Percentiles rank a stretch among this genome's conserved stretches.
These are phyloP conservation scores for Lysiphlebus fabarum DNA, from an alignment of 1,140 invertebrate species.

Conservation along the genomic window DNA sequence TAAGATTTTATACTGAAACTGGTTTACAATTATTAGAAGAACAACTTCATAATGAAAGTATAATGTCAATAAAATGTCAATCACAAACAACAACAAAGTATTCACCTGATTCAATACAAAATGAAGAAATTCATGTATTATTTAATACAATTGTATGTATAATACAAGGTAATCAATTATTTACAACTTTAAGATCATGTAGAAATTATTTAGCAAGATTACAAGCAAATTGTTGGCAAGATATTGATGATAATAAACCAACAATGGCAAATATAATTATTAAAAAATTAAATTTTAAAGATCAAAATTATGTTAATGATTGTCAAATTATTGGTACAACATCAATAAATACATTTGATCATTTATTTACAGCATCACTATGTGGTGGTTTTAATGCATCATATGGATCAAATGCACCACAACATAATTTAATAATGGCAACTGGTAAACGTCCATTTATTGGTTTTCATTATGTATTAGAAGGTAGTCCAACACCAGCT, in stretches of 20 bases:
- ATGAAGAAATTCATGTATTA: slow-evolving; percentile 82
- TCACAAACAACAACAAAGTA: slow-evolving; percentile 66
- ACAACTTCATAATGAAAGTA: slow-evolving; percentile 77
- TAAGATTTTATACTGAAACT: slow-evolving; percentile 85
- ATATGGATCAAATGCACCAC: slow-evolving; percentile 71
- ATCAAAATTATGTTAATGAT: slow-evolving; percentile 74
- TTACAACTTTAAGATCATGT: slow-evolving; percentile 75
- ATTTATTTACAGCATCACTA: slow-evolving; percentile 77
- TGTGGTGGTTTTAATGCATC: slow-evolving; percentile 73
- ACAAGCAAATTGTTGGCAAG: slow-evolving; percentile 67
- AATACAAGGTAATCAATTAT: slow-evolving; percentile 78
- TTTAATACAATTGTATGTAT: slow-evolving; percentile 75
- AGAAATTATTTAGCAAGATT: slow-evolving; percentile 80
- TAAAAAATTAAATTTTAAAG: slow-evolving; percentile 83
- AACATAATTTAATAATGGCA: slow-evolving; percentile 74
- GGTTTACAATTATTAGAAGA: slow-evolving; percentile 80
- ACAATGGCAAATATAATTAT: slow-evolving; percentile 61
- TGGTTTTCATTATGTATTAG: slow-evolving; percentile 85
- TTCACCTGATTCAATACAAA: slow-evolving; percentile 57
- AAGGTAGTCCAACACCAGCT: slow-evolving; percentile 72
- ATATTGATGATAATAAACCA: slow-evolving; percentile 37
- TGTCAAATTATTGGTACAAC: slow-evolving; percentile 74
- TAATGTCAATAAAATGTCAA: slow-evolving; percentile 78
- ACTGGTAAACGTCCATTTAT: slow-evolving; percentile 81
- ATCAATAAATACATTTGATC: slow-evolving; percentile 78